Base-by-base conservation (phyloP, 2,797 vertebrate genomes). In the Hemitrygon akajei region DNA sequence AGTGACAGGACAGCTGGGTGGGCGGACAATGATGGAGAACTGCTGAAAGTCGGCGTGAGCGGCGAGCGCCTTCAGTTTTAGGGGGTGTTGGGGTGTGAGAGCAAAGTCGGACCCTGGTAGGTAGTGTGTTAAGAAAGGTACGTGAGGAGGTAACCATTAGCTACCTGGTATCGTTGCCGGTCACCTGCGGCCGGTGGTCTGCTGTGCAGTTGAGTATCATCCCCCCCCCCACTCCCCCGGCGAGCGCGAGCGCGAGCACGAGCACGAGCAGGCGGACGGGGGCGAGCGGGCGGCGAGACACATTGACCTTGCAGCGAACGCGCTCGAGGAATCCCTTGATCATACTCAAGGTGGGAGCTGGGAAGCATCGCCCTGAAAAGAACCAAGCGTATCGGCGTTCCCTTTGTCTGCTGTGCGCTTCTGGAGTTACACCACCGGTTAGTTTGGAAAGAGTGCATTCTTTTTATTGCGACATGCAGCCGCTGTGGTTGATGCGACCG, bases 241-340 rank as follows among this genome's bases (percentile, higher is more conserved):
- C 9, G 16, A 18, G 73, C 56, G 77, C 30, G 16, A 22, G 73
- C 89, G 14, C 25, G 40, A 5, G 58, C n/a, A n/a, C n/a, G n/a
- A n/a, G n/a, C n/a, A n/a, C n/a, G 9, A 16, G 11, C 56, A 76
- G 18, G 73, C 37, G 71, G 10, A n/a, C n/a, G n/a, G n/a, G n/a
- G n/a, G n/a, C n/a, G n/a, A 16, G 11, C 56, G 76, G 18, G 73
- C 37, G 71, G 10, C 1, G 66, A 27, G 40, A 58, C 22, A 37
- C 93, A 14, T 89, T 96, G 96, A 97, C 96, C 96, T 96, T 96
- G 96, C 92, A 91, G 91, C 96, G 97, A 96, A 96, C 96, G 96
- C 96, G 96, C 63, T 22, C 2, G 34, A 69, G 37, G 66, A 34
- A 22, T n/a, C 27, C 60, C 34, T 20, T n/a, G 7, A 1, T 40